Evolutionary conservation across 2,888 invertebrate genomes (phyloP), one percentile per base, ranked within the genome.

Genomic region (Agriopis aurantiaria): DNA sequence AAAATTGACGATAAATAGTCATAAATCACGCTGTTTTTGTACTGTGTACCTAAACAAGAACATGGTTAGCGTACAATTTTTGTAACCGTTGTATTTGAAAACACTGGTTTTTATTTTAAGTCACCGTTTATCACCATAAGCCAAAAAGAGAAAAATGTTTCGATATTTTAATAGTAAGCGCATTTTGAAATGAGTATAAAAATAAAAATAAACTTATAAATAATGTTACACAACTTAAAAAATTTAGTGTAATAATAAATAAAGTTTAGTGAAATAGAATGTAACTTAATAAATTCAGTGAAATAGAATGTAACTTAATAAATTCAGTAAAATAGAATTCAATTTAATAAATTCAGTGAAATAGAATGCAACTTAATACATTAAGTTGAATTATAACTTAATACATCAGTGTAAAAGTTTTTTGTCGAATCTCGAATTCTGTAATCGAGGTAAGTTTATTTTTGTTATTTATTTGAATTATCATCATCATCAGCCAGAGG

Each of bases 11-110:
- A 59, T n/a, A n/a, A n/a, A n/a, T 64, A 68, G 59, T 63, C 58
- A 61, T 55, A 63, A 73, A 75, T 75, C 62, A 72, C 68, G 67
- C 76, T 68, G 77, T 76, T 79, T 77, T 77, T 75, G 75, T 72
- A 81, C 79, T 78, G 7, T 5, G 49, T 49, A 12, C 59, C 66
- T 74, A 64, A 48, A 58, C 45, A 67, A 52, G 57, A 45, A 65
- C 4, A 40, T 69, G 59, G 57, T 69, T 23, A 55, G 45, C 17
- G 23, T 59, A 49, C 17, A 46, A n/a, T 57, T n/a, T 33, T n/a
- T 14, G 53, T 60, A 46, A 56, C 51, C 60, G 48, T 56, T 56
- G 53, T 51, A 46, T 12, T 11, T 49, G 14, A 10, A n/a, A 72
- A 66, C 77, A 77, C 77, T 77, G 75, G 77, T 75, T 59, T 72